These are phyloP conservation scores for Blomia tropicalis DNA, from an alignment of 2,888 invertebrate genomes.

Conservation along the genomic window DNA sequence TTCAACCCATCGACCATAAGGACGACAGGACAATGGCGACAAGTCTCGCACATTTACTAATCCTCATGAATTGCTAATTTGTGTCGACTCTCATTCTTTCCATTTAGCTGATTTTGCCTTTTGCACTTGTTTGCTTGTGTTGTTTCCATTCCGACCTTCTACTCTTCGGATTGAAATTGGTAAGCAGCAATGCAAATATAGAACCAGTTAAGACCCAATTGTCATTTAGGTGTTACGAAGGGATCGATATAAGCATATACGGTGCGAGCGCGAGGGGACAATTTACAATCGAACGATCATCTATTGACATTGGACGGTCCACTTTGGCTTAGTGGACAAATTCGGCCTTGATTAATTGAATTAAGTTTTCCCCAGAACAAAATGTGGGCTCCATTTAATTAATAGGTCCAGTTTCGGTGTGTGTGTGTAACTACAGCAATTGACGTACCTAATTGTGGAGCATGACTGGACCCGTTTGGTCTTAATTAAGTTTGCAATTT, in stretches of 20 bases:
- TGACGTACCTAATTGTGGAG: not conserved
- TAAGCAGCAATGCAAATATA: not conserved
- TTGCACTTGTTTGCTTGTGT: slow-evolving; percentile 8
- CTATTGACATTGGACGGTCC: not conserved
- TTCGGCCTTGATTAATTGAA: too few species aligned
- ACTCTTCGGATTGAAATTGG: not conserved
- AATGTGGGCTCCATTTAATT: not conserved
- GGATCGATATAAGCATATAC: too few species aligned
- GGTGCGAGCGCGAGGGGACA: not conserved
- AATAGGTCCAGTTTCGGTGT: too few species aligned
- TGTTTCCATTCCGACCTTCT: not conserved
- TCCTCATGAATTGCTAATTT: slow-evolving; percentile 24
- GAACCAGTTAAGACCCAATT: not conserved
- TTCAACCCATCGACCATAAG: not conserved
- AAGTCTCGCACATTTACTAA: slow-evolving; percentile 18
- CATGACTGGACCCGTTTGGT: not conserved
- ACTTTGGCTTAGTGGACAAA: too few species aligned
- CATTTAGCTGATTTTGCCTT: too few species aligned
- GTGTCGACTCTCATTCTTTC: too few species aligned
- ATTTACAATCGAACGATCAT: not conserved
- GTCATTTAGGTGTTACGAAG: too few species aligned
- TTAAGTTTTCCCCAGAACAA: too few species aligned
- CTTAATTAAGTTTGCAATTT: slow-evolving; percentile 5
- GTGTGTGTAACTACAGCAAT: not conserved
- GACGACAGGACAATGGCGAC: slow-evolving; percentile 4